phyloP scores from a whole-genome alignment of 2,113 vertebrate genomes.

The Siniperca chuatsi region DNA sequence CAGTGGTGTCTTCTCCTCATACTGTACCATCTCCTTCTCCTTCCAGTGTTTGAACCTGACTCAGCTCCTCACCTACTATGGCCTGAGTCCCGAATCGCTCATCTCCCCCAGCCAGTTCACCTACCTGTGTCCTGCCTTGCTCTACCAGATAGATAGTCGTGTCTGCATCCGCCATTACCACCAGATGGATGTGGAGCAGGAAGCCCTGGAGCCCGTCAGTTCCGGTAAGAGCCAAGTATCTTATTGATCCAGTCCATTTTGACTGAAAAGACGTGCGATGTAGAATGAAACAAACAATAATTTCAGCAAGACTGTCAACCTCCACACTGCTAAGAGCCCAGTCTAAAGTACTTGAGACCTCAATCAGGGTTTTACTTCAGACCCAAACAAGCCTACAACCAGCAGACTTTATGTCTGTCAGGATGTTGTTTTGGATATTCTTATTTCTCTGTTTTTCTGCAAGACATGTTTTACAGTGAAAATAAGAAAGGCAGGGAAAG shows the following conservation, averaged over 20 bases:
- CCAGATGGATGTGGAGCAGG: conserved; percentile 86
- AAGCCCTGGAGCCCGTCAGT: conserved; percentile 81
- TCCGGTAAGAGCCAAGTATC: conserved; percentile 83
- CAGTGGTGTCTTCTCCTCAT: neutral
- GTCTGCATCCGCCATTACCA: conserved; percentile 94
- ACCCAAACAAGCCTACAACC: neutral
- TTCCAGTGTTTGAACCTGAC: conserved; percentile 96
- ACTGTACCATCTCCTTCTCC: neutral
- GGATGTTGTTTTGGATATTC: neutral
- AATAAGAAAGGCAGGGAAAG: neutral
- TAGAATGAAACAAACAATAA: neutral
- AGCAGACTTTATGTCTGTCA: neutral
- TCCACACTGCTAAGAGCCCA: neutral
- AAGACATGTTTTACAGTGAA: neutral
- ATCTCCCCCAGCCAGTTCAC: conserved; percentile 92
- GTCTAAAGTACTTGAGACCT: neutral
- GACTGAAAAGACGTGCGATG: neutral
- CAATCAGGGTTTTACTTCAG: neutral
- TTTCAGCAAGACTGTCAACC: neutral
- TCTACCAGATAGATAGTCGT: conserved; percentile 97
- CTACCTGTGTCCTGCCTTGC: conserved; percentile 94
- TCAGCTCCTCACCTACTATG: conserved; percentile 91
- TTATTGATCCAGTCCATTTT: conserved; percentile 17
- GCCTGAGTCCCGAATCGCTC: conserved; percentile 85
- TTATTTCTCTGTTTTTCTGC: neutral